Percentiles rank a stretch among this genome's conserved stretches.
Conservation (phyloP, 2,797 vertebrate genomes). For the Hydrocynus forskahlii region DNA sequence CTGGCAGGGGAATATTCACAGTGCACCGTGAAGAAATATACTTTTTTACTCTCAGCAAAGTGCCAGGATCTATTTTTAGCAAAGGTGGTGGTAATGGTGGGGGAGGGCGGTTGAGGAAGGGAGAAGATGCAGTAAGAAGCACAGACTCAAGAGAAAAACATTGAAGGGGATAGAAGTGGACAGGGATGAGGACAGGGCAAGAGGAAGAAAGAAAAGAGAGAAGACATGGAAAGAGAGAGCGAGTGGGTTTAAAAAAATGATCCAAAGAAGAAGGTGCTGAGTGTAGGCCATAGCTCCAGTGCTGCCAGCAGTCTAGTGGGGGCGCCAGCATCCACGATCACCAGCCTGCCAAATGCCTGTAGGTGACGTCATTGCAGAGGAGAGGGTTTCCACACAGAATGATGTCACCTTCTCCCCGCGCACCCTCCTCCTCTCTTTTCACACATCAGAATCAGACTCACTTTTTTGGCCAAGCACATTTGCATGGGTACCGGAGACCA, state of each 20-base stretch:
- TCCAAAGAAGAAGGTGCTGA: slow-evolving; percentile 5
- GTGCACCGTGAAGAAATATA: slow-evolving; percentile 50
- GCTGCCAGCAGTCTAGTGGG: slow-evolving; percentile 39
- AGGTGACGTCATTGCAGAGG: slow-evolving; percentile 62
- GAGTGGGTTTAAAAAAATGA: background rate
- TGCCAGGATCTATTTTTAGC: slow-evolving; percentile 61
- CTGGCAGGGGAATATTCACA: slow-evolving; percentile 1
- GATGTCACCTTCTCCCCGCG: slow-evolving; percentile 57
- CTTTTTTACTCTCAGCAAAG: slow-evolving; percentile 44
- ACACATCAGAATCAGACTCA: slow-evolving; percentile 27
- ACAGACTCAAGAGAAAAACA: background rate
- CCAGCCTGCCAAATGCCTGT: slow-evolving; percentile 36
- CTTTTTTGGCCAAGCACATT: slow-evolving; percentile 3
- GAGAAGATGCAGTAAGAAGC: background rate
- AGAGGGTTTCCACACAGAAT: slow-evolving; percentile 66
- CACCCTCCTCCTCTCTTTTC: slow-evolving; percentile 26
- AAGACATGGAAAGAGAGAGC: background rate
- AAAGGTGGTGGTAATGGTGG: slow-evolving; percentile 1
- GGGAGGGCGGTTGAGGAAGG: background rate
- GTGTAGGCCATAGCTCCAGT: slow-evolving; percentile 42
- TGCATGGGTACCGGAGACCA: background rate
- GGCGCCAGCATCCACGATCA: slow-evolving; percentile 39
- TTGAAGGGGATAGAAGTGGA: background rate
- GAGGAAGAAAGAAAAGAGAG: background rate
- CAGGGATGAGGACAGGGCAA: background rate